phyloP scores from a whole-genome alignment of 2,888 invertebrate genomes.

The Griposia aprilina region DNA sequence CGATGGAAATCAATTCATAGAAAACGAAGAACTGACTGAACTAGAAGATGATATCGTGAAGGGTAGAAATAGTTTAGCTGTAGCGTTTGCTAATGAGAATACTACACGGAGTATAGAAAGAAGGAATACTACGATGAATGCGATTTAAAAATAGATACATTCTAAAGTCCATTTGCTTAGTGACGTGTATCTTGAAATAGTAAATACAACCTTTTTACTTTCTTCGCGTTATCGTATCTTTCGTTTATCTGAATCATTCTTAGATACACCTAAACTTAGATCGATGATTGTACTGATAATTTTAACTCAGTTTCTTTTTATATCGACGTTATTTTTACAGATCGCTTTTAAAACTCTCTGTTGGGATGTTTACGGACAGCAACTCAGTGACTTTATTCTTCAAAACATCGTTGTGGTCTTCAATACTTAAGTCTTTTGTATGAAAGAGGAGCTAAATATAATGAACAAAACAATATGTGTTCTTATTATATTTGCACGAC shows the following conservation, averaged over 20 bases:
- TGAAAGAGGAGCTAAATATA: neutral
- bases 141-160: constrained; percentile 35
- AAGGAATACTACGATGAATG: constrained; percentile 24
- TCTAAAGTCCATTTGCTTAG: constrained; percentile 16
- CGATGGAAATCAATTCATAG: neutral
- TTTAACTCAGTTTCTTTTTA: constrained; percentile 13
- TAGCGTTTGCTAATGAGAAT: constrained; percentile 8
- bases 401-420: neutral
- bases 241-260: constrained; percentile 34
- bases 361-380: neutral
- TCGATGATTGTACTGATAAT: constrained; percentile 10
- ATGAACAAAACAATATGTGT: constrained; percentile 26
- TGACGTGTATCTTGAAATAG: constrained; percentile 20
- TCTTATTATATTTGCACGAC: constrained; percentile 11
- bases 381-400: neutral
- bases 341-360: neutral
- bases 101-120: too few species aligned
- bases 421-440: neutral
- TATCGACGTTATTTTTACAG: constrained; percentile 8
- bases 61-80: neutral
- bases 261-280: constrained; percentile 32
- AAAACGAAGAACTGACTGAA: neutral
- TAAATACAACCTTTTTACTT: constrained; percentile 16
- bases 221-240: constrained; percentile 17
- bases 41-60: constrained; percentile 11